phyloP scores from a whole-genome alignment of 2,888 invertebrate genomes.

The Lapara coniferarum region DNA sequence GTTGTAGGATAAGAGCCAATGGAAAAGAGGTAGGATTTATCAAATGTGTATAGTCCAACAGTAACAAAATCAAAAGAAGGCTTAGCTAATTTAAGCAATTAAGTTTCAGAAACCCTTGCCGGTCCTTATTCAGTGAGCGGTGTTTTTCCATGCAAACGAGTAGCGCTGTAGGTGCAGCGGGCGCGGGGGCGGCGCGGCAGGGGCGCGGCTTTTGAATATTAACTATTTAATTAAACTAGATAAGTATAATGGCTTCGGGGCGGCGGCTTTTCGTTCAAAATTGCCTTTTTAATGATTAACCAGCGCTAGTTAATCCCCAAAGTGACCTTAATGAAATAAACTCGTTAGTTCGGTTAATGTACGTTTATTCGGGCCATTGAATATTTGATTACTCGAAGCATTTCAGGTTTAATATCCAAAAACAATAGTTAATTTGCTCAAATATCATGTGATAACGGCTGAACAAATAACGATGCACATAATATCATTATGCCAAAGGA shows the following conservation, averaged over 20 bases:
- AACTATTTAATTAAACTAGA: conserved; percentile 43
- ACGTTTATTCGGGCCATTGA: conserved; percentile 2
- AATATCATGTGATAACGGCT: no score
- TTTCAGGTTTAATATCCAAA: no score
- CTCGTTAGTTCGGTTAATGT: conserved; percentile 2
- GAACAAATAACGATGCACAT: no score
- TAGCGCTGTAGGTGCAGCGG: conserved; percentile 27
- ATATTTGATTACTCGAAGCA: no score
- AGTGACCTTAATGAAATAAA: conserved; percentile 14
- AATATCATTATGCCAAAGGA: no score
- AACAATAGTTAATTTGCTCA: no score
- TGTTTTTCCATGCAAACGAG: conserved; percentile 23
- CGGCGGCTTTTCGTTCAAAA: conserved; percentile 23
- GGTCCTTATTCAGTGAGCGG: not conserved
- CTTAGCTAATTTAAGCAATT: no score
- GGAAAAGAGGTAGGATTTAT: no score
- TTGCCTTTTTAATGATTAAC: conserved; percentile 32
- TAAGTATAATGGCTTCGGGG: conserved; percentile 36
- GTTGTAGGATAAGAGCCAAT: no score
- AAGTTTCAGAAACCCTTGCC: not conserved
- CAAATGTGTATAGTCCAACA: no score
- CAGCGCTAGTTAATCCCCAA: conserved; percentile 8
- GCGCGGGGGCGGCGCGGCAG: conserved; percentile 26
- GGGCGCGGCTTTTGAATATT: conserved; percentile 38
- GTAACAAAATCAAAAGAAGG: no score